These are phyloP conservation scores for Ptychodera flava DNA, from an alignment of 35 echinoderm and acorn worm species.

Conservation along the genomic window DNA sequence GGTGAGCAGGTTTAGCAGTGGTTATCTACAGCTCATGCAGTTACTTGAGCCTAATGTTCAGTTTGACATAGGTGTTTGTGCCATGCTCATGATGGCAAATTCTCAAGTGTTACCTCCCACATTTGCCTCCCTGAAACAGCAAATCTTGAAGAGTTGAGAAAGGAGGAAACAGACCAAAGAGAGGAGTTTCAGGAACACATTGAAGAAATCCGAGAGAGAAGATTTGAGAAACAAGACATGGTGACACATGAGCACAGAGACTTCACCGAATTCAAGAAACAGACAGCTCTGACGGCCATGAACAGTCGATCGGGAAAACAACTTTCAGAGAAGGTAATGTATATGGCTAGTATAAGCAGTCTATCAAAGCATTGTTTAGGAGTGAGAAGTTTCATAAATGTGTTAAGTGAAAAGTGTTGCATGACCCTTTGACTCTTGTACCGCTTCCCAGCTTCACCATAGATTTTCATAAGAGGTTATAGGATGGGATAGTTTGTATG, in stretches of 20 bases:
- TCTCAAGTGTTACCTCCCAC: too few relatives aligned
- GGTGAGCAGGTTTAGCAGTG: too few relatives aligned
- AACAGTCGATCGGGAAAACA: slow-evolving; percentile 80
- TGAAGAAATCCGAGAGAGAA: slow-evolving; percentile 71
- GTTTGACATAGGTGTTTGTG: too few relatives aligned
- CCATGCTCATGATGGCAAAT: too few relatives aligned
- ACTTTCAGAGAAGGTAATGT: slow-evolving; percentile 54
- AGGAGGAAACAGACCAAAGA: slow-evolving; percentile 66
- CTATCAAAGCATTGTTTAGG: neutral
- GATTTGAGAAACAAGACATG: slow-evolving; percentile 63
- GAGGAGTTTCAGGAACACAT: slow-evolving; percentile 49
- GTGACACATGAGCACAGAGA: slow-evolving; percentile 52
- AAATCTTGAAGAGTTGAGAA: slow-evolving; percentile 93
- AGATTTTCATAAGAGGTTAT: too few relatives aligned
- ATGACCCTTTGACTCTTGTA: too few relatives aligned
- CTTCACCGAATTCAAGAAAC: slow-evolving; percentile 79
- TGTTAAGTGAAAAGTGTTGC: too few relatives aligned
- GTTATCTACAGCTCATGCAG: too few relatives aligned
- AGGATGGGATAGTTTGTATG: too few relatives aligned
- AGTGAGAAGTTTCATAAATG: neutral
- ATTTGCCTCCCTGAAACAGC: too few relatives aligned
- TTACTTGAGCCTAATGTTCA: too few relatives aligned
- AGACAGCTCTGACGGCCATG: slow-evolving; percentile 62
- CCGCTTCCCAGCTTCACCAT: too few relatives aligned
- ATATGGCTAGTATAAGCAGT: neutral